A percentile compares a stretch with the other conserved stretches of the same genome.
Conservation (phyloP, 2,888 invertebrate genomes). For the Lochmaea capreae region DNA sequence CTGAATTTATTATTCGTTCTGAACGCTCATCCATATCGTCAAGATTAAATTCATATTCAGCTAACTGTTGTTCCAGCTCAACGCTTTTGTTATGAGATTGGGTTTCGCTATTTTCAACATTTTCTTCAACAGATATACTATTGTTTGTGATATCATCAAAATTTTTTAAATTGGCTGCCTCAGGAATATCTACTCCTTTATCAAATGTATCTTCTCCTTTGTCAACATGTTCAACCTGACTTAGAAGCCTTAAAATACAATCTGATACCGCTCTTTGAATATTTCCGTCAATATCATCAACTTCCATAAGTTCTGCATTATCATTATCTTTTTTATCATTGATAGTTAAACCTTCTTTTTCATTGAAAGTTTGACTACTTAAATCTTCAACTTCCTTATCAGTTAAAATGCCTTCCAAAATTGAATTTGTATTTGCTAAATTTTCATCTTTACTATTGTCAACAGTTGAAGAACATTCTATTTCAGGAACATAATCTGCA, state of each 20-base stretch:
- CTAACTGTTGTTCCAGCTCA: neutral
- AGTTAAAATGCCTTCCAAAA: slow-evolving; percentile 21
- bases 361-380: neutral
- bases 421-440: neutral
- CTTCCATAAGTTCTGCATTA: neutral
- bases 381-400: neutral
- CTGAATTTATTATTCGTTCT: neutral
- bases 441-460: neutral
- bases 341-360: neutral
- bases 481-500: slow-evolving; percentile 36
- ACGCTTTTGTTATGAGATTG: neutral
- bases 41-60: slow-evolving; percentile 51
- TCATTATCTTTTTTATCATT: slow-evolving; percentile 10
- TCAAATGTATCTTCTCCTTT: neutral
- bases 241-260: neutral
- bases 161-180: neutral
- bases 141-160: neutral
- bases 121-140: slow-evolving; percentile 21
- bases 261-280: neutral
- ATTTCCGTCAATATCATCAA: neutral
- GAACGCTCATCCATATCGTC: slow-evolving; percentile 49
- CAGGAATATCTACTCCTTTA: neutral
- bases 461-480: neutral
- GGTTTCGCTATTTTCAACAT: slow-evolving; percentile 11
- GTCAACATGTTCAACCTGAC: neutral